Conservation (phyloP, 2,113 vertebrate species). For the Ibidorhyncha struthersii region DNA sequence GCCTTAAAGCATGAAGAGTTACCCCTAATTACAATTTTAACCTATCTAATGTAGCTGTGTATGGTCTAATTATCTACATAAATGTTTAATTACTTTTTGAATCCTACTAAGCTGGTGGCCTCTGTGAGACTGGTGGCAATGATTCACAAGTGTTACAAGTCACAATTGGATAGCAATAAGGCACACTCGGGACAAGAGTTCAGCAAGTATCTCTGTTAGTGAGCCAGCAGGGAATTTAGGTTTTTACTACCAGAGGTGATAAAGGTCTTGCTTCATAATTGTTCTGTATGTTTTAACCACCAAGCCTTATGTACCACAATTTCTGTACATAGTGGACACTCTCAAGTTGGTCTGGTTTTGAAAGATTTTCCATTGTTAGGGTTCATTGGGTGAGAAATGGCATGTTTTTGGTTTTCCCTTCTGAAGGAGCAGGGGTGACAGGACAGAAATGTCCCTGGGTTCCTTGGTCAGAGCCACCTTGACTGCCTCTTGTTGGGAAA, state of each 20-base stretch:
- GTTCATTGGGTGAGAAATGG: not conserved
- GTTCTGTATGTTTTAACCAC: not conserved
- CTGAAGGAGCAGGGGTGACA: not conserved
- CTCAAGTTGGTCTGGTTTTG: not conserved
- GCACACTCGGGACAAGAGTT: not conserved
- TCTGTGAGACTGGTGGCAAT: not conserved
- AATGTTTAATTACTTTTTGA: conserved; percentile 26
- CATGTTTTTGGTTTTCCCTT: not conserved
- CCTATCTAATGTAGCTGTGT: not conserved
- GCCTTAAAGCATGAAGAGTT: not conserved
- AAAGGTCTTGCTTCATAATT: not conserved
- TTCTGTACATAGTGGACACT: not conserved
- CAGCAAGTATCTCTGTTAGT: not conserved
- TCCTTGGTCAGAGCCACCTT: not conserved
- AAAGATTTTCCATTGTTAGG: not conserved
- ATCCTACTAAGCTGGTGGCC: not conserved
- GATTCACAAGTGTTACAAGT: not conserved
- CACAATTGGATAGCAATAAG: not conserved
- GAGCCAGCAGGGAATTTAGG: not conserved
- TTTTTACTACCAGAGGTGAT: not conserved
- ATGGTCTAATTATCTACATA: conserved; percentile 3
- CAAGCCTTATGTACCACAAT: not conserved
- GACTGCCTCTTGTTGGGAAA: not conserved
- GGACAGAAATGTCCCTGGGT: not conserved
- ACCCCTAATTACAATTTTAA: not conserved